Evolutionary conservation across 2,797 vertebrate species (phyloP).

Genomic region (Spheniscus humboldti): DNA sequence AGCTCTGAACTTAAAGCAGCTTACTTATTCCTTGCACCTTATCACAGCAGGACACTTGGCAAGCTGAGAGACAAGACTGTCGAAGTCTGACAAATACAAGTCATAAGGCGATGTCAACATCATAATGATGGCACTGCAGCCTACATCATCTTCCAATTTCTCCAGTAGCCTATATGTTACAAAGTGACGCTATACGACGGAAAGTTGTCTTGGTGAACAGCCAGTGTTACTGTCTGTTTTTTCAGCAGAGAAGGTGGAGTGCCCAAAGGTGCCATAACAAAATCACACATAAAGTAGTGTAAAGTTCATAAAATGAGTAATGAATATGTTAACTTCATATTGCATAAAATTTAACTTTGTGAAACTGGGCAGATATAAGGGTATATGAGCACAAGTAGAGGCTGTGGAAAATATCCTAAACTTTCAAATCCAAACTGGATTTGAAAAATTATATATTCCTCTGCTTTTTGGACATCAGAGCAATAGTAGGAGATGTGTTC

Average conservation of each 20-base stretch:
- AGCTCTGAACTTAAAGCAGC: constrained; percentile 49
- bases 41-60: constrained; percentile 48
- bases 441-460: neutral
- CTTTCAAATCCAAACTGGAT: too few relatives aligned
- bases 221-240: neutral
- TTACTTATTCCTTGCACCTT: constrained; percentile 51
- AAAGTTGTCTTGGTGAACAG: neutral
- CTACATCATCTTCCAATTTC: neutral
- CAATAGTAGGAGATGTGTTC: neutral
- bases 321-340: neutral
- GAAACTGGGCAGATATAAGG: neutral
- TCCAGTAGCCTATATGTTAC: neutral
- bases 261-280: neutral
- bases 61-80: constrained; percentile 19
- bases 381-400: neutral
- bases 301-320: neutral
- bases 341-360: neutral
- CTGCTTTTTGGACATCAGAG: neutral
- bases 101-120: constrained; percentile 5
- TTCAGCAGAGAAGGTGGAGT: neutral
- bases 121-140: neutral
- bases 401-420: neutral
- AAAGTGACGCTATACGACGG: neutral
- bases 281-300: neutral
- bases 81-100: constrained; percentile 28